Evolutionary conservation across 2,113 vertebrate species (phyloP).

Genomic region (Ceyx margarethae): DNA sequence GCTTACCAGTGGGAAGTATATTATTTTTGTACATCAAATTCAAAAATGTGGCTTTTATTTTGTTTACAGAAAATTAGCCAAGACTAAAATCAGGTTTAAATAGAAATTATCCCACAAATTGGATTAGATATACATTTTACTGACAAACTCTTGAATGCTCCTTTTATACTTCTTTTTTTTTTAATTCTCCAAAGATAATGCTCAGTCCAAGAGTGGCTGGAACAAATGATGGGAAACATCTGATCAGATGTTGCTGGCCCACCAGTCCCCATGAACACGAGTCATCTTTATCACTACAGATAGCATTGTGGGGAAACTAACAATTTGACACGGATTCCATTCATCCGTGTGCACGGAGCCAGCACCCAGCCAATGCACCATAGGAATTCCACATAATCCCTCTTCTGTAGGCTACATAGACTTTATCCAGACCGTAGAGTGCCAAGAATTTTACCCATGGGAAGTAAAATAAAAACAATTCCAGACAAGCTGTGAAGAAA

Average conservation of each 20-base stretch:
- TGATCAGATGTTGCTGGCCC: conserved; percentile 21
- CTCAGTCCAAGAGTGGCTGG: conserved; percentile 1
- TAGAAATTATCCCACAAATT: conserved; percentile 24
- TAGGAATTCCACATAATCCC: conserved; percentile 37
- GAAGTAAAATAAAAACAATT: conserved; percentile 51
- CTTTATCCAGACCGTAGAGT: background rate
- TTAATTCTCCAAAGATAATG: background rate
- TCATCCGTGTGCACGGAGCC: background rate
- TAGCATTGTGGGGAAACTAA: conserved; percentile 24
- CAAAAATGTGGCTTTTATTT: conserved; percentile 31
- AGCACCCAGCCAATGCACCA: background rate
- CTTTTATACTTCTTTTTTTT: background rate
- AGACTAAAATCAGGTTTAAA: conserved; percentile 25
- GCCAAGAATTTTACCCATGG: conserved; percentile 43
- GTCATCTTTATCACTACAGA: conserved; percentile 12
- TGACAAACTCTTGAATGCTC: background rate
- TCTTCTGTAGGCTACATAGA: conserved; percentile 8
- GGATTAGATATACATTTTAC: conserved; percentile 26
- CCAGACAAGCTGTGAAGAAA: conserved; percentile 31
- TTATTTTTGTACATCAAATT: background rate
- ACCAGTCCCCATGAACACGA: conserved; percentile 10
- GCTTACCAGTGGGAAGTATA: background rate
- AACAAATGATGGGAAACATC: conserved; percentile 50
- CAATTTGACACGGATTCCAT: conserved; percentile 52
- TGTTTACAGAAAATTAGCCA: conserved; percentile 8